Evolutionary conservation across 2,888 invertebrate genomes (phyloP).

Genomic region (Himalopsyche kuldschensis): DNA sequence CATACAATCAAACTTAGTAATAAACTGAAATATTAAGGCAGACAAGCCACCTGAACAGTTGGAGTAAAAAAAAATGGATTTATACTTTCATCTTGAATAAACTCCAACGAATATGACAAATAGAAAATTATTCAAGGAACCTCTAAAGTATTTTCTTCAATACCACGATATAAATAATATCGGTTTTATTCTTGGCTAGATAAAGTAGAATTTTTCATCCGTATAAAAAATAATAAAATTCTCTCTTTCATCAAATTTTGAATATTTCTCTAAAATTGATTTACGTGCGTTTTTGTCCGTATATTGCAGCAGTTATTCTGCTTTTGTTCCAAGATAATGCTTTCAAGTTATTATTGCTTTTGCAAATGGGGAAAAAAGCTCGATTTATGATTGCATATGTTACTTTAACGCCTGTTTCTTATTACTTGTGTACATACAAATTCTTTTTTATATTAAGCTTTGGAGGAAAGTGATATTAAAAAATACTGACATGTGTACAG

Average conservation of each 20-base stretch:
- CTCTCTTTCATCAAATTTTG: neutral
- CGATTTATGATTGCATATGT: slow-evolving; percentile 35
- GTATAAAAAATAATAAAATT: no score
- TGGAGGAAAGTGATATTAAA: neutral
- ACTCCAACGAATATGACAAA: no score
- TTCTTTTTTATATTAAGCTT: neutral
- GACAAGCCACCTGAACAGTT: no score
- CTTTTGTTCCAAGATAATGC: slow-evolving; percentile 21
- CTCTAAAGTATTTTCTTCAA: no score
- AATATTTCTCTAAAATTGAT: neutral
- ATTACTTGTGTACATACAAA: slow-evolving; percentile 15
- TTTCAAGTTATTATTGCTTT: slow-evolving; percentile 17
- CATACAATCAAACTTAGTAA: no score
- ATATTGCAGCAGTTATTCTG: neutral
- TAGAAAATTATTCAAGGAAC: no score
- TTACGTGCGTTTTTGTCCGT: neutral
- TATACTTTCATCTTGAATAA: no score
- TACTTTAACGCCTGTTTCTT: slow-evolving; percentile 27
- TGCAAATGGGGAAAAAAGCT: slow-evolving; percentile 21
- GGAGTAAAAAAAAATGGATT: no score
- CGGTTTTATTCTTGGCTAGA: no score
- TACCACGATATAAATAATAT: no score
- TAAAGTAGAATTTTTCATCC: no score
- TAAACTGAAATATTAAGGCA: no score
- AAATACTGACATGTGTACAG: neutral